Evolutionary conservation across 1,140 invertebrate species (phyloP).

Genomic region (Solenopsis invicta): DNA sequence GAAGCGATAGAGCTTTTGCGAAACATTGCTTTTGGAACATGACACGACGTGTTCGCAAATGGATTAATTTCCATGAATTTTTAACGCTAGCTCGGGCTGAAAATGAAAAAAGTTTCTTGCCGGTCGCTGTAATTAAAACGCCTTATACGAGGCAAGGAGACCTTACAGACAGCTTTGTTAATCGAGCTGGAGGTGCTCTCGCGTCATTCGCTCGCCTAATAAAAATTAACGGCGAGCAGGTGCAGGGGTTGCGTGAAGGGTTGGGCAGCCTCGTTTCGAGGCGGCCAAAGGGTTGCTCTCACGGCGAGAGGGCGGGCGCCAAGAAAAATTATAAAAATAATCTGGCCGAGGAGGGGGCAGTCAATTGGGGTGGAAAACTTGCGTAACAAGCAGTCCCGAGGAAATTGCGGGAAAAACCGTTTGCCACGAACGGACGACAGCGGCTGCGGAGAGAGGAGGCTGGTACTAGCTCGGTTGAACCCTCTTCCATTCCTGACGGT

Average conservation of each 20-base stretch:
- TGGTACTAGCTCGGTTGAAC: slow-evolving; percentile 45
- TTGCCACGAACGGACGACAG: slow-evolving; percentile 77
- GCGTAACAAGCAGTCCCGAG: slow-evolving; percentile 79
- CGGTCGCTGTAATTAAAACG: slow-evolving; percentile 76
- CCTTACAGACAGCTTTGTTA: slow-evolving; percentile 78
- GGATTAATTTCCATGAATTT: slow-evolving; percentile 76
- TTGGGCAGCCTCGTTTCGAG: slow-evolving; percentile 73
- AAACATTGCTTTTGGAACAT: slow-evolving; percentile 53
- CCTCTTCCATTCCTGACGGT: slow-evolving; percentile 62
- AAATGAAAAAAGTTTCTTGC: slow-evolving; percentile 77
- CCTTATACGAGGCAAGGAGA: slow-evolving; percentile 76
- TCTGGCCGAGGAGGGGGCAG: slow-evolving; percentile 76
- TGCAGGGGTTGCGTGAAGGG: slow-evolving; percentile 70
- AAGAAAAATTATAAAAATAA: slow-evolving; percentile 83
- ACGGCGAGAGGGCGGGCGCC: slow-evolving; percentile 69
- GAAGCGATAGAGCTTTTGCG: slow-evolving; percentile 11
- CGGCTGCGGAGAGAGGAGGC: slow-evolving; percentile 65
- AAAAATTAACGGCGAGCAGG: slow-evolving; percentile 79
- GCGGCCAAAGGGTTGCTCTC: slow-evolving; percentile 76
- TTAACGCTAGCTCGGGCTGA: slow-evolving; percentile 70
- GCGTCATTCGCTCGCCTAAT: slow-evolving; percentile 79
- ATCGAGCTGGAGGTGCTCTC: slow-evolving; percentile 77
- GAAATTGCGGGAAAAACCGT: slow-evolving; percentile 80
- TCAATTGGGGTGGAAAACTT: slow-evolving; percentile 82
- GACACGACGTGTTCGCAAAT: slow-evolving; percentile 68